Percentiles rank a stretch among this genome's conserved stretches.
These are phyloP conservation scores for Coenonympha arcania DNA, from an alignment of 2,888 invertebrate species.

Conservation along the genomic window DNA sequence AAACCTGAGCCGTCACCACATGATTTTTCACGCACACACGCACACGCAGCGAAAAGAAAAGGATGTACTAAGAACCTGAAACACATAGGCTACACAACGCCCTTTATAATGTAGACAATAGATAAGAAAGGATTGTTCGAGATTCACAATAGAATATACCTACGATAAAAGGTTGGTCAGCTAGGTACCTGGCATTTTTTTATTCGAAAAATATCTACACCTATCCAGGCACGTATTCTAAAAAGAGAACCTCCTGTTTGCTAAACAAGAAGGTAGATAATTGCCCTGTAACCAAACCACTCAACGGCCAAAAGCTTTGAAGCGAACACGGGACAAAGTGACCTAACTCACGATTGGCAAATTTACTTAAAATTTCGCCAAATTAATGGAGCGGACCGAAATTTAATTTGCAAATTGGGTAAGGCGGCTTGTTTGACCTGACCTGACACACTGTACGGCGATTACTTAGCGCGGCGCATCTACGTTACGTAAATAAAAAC, in stretches of 20 bases:
- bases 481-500: constrained; percentile 12
- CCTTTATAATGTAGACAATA: no score
- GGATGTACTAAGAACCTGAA: no score
- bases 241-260: neutral
- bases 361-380: constrained; percentile 26
- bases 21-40: no score
- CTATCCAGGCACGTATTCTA: no score
- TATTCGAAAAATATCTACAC: no score
- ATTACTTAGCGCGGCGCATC: constrained; percentile 18
- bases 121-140: no score
- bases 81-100: no score
- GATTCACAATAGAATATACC: no score
- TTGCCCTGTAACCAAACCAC: neutral
- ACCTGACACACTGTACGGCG: constrained; percentile 15
- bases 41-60: no score
- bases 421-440: constrained; percentile 24
- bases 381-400: constrained; percentile 26
- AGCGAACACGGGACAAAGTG: constrained; percentile 12
- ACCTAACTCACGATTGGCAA: constrained; percentile 20
- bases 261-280: neutral
- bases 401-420: constrained; percentile 27
- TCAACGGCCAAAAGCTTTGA: constrained; percentile 5
- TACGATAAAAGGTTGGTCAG: no score
- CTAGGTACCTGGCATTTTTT: no score
- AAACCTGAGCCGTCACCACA: no score